Conservation (phyloP, 1,140 invertebrate species). For the Sycophaga agraensis region DNA sequence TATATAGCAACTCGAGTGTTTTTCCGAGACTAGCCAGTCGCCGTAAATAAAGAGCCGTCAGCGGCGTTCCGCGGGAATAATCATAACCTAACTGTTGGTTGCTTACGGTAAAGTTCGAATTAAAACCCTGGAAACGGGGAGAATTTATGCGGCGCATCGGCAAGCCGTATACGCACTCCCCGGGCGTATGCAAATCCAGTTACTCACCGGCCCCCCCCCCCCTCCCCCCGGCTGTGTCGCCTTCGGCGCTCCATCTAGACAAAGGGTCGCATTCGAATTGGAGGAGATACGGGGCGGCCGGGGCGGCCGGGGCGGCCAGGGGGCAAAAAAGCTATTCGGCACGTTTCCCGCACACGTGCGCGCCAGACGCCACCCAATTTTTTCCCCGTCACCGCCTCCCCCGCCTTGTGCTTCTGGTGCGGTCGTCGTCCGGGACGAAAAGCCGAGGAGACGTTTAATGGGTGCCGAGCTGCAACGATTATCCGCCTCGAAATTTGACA, state of each 20-base stretch:
- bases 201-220: background rate
- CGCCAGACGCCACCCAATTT: background rate
- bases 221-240: background rate
- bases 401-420: background rate
- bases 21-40: no score
- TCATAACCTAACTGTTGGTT: background rate
- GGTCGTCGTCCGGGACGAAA: conserved; percentile 4
- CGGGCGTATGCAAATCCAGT: conserved; percentile 1
- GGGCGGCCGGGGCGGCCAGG: no score
- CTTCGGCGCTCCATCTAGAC: background rate
- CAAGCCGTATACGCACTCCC: background rate
- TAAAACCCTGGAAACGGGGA: background rate
- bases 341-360: conserved; percentile 15
- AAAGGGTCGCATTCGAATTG: background rate
- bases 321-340: conserved; percentile 15
- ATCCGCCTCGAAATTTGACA: background rate
- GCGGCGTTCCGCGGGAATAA: background rate
- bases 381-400: background rate
- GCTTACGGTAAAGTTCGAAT: background rate
- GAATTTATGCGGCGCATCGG: background rate
- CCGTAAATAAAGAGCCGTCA: no score
- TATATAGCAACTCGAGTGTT: no score
- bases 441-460: conserved; percentile 8
- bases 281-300: conserved; percentile 6
- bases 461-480: background rate